Percentiles rank a stretch among this genome's conserved stretches.
phyloP scores from a whole-genome alignment of 2,888 invertebrate genomes.

The Chelonus formosanus region DNA sequence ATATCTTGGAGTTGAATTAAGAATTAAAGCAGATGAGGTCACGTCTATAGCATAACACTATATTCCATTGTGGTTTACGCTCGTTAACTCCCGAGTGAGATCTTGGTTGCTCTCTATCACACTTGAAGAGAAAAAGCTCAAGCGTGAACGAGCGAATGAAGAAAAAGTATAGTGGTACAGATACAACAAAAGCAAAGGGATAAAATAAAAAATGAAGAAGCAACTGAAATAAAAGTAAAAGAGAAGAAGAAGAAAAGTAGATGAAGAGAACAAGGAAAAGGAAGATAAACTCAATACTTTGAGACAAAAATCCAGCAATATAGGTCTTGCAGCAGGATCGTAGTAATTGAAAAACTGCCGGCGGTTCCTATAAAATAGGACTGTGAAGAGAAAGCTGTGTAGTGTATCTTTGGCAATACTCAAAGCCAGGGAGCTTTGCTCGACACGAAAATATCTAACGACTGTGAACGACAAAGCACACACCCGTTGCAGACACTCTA shows the following conservation, averaged over 20 bases:
- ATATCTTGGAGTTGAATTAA: constrained; percentile 13
- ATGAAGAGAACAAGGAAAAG: constrained; percentile 21
- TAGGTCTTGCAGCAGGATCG: constrained; percentile 32
- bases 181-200: constrained; percentile 10
- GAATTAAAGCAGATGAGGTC: constrained; percentile 22
- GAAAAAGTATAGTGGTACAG: not conserved
- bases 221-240: not conserved
- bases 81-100: constrained; percentile 25
- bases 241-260: constrained; percentile 19
- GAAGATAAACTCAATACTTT: not conserved
- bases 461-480: constrained; percentile 6
- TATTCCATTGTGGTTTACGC: constrained; percentile 25
- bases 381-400: constrained; percentile 34
- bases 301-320: constrained; percentile 33
- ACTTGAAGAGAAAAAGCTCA: constrained; percentile 13
- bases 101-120: constrained; percentile 22
- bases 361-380: constrained; percentile 48
- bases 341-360: constrained; percentile 56
- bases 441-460: constrained; percentile 30
- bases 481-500: constrained; percentile 8
- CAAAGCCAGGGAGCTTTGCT: constrained; percentile 25
- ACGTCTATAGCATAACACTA: constrained; percentile 15
- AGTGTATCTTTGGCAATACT: constrained; percentile 19
- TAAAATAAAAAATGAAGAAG: not conserved
- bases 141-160: constrained; percentile 1